These are phyloP conservation scores for Natrix natrix DNA, from an alignment of 2,797 vertebrate species.

Conservation along the genomic window DNA sequence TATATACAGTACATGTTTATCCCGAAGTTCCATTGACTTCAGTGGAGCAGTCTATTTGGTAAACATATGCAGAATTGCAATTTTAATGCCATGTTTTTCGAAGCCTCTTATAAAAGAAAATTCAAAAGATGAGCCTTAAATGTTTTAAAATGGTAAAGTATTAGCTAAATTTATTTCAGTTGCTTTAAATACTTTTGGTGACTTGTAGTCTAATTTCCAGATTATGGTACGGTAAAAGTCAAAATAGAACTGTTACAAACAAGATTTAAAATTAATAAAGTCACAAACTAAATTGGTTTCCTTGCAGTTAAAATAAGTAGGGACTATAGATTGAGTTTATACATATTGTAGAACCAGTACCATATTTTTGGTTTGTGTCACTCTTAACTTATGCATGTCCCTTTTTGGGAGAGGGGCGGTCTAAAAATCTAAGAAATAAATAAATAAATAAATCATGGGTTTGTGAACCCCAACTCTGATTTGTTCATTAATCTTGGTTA, in stretches of 20 bases:
- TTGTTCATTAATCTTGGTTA: background rate
- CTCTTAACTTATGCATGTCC: background rate
- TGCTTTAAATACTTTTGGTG: background rate
- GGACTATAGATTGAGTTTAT: background rate
- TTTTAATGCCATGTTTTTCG: background rate
- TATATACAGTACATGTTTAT: background rate
- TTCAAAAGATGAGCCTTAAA: background rate
- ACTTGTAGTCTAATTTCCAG: background rate
- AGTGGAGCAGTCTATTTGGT: background rate
- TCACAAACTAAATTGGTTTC: background rate
- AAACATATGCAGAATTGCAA: background rate
- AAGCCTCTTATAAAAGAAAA: background rate
- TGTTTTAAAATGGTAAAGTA: background rate
- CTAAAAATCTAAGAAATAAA: too few relatives aligned
- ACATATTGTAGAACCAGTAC: background rate
- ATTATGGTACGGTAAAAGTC: background rate
- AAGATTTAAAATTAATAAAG: background rate
- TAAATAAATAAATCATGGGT: too few relatives aligned
- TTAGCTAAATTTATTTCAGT: background rate
- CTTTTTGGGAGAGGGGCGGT: too few relatives aligned
- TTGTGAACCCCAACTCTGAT: background rate
- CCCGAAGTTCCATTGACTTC: background rate
- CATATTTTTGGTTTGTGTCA: background rate
- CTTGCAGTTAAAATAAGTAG: background rate
- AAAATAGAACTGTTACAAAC: background rate